A percentile compares a stretch with the other conserved stretches of the same genome.
Evolutionary conservation across 2,888 invertebrate species (phyloP).

Genomic region (Chorisops tibialis): DNA sequence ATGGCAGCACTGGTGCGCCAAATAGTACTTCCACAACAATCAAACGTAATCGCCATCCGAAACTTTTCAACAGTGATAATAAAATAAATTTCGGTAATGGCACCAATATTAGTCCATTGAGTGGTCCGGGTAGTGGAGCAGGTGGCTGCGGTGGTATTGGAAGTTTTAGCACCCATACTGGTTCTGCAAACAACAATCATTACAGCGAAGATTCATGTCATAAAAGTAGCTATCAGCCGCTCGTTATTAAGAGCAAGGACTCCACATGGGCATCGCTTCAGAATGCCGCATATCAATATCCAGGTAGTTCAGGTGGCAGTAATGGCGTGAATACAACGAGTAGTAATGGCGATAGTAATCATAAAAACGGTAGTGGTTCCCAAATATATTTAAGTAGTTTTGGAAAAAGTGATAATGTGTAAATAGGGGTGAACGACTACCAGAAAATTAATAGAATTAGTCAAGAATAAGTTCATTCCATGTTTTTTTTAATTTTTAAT

Average conservation of each 20-base stretch:
- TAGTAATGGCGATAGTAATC: slow-evolving; percentile 37
- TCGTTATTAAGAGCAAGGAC: slow-evolving; percentile 30
- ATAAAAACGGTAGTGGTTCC: slow-evolving; percentile 37
- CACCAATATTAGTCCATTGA: slow-evolving; percentile 20
- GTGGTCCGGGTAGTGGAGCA: background rate
- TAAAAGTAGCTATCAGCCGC: background rate
- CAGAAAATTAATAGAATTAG: no score
- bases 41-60: slow-evolving; percentile 48
- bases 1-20: slow-evolving; percentile 21
- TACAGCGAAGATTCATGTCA: slow-evolving; percentile 39
- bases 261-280: slow-evolving; percentile 28
- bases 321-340: slow-evolving; percentile 34
- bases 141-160: background rate
- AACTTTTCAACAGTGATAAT: slow-evolving; percentile 51
- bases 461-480: no score
- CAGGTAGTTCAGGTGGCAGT: slow-evolving; percentile 35
- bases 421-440: slow-evolving; percentile 33
- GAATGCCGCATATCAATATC: slow-evolving; percentile 35
- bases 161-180: slow-evolving; percentile 14
- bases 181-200: slow-evolving; percentile 29
- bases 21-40: slow-evolving; percentile 43
- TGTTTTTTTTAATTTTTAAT: no score
- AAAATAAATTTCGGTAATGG: slow-evolving; percentile 45
- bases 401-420: slow-evolving; percentile 51
- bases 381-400: slow-evolving; percentile 52